Evolutionary conservation across 2,113 vertebrate genomes (phyloP).

Genomic region (Fulmarus glacialis): DNA sequence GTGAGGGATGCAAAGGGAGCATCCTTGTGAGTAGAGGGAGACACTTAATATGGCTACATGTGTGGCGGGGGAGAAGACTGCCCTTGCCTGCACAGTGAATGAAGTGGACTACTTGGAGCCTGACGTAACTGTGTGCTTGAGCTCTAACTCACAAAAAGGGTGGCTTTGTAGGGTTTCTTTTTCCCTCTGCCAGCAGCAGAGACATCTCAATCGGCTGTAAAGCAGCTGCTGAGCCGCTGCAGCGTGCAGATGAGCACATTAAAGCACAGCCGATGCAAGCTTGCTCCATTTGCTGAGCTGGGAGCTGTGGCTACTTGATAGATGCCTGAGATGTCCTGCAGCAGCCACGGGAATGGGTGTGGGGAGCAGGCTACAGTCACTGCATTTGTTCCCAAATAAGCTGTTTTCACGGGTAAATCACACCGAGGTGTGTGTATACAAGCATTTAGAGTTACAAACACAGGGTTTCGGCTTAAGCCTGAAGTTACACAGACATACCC

Average conservation of each 20-base stretch:
- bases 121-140: background rate
- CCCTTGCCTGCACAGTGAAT: background rate
- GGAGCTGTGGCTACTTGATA: background rate
- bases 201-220: background rate
- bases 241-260: background rate
- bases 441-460: background rate
- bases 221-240: background rate
- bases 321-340: background rate
- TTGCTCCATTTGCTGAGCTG: background rate
- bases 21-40: background rate
- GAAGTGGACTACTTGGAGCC: background rate
- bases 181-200: background rate
- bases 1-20: background rate
- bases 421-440: too few species aligned
- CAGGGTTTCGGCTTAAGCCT: background rate
- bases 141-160: background rate
- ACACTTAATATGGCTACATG: rapidly evolving
- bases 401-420: background rate
- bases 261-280: background rate
- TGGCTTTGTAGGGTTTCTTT: background rate
- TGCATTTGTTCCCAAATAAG: background rate
- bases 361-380: background rate
- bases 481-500: background rate
- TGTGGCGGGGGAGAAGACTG: background rate
- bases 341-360: background rate